Evolutionary conservation across 2,888 invertebrate genomes (phyloP), one percentile per base, ranked within the genome.

Genomic region (Vannuccia rotundouncinata): DNA sequence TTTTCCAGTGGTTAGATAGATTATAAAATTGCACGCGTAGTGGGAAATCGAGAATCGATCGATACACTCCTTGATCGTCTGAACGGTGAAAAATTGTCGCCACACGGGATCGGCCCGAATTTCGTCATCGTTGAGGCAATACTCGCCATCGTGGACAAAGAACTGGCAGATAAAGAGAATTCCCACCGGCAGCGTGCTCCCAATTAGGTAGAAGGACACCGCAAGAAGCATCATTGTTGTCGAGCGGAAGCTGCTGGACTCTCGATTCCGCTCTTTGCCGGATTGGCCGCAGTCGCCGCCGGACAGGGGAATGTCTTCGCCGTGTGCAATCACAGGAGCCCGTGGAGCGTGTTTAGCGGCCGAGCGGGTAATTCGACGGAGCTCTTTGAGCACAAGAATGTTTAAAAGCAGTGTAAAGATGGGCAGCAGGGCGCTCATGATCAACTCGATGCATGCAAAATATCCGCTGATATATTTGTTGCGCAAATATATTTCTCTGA

Each of bases 191-290:
- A 88, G 82, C 74, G 86, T 84, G 17, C 86, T 88, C 79, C 86
- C 84, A 30, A 87, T 87, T 13, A 87, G 84, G 82, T 86, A 88
- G 82, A 88, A 88, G 0, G 87, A 87, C 1, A 88, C 87, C 0
- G 85, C 85, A 25, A 88, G 83, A 0, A 88, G 82, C 29, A 87
- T 87, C 28, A 86, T 83, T 0, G 88, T 88, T 0, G 86, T 86
- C 1, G 87, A 78, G 1, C 78, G 78, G 30, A 78, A 78, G 25
- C 66, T 66, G 25, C 25, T 66, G 10, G 66, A 66, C 25, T 66
- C 66, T n/a, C 25, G 66, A 2, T 5, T 13, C 22, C 66, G 66
- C 25, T 66, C 66, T 66, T 66, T 66, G 13, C 22, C 2, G 10
- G 25, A 22, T 2, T 2, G 2, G 66, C 66, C 66, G 22, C 66